Evolutionary conservation across 2,113 vertebrate genomes (phyloP).

Genomic region (Mungos mungo): DNA sequence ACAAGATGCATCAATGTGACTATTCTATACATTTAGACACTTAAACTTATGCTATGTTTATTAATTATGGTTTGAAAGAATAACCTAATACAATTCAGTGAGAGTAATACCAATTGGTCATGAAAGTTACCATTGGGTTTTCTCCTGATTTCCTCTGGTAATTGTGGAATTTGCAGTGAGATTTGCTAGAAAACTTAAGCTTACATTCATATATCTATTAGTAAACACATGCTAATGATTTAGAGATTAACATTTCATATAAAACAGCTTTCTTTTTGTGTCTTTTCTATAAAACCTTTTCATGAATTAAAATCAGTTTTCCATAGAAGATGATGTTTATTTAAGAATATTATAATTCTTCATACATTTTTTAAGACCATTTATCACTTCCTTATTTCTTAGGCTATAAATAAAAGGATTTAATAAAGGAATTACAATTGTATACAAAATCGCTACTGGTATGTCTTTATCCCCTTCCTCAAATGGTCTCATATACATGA

Average conservation of each 20-base stretch:
- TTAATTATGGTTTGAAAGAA: neutral
- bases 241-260: neutral
- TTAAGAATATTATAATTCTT: neutral
- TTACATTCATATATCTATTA: neutral
- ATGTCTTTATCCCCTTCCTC: slow-evolving; percentile 57
- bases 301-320: neutral
- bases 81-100: neutral
- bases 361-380: slow-evolving; percentile 38
- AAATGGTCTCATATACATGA: slow-evolving; percentile 65
- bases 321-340: neutral
- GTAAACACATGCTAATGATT: neutral
- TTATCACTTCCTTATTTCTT: slow-evolving; percentile 72
- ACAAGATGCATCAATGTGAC: neutral
- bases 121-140: neutral
- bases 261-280: neutral
- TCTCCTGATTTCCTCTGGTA: neutral
- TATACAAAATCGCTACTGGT: slow-evolving; percentile 68
- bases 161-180: neutral
- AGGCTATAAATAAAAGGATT: slow-evolving; percentile 77
- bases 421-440: slow-evolving; percentile 68
- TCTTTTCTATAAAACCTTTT: neutral
- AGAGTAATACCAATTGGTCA: neutral
- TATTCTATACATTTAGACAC: neutral
- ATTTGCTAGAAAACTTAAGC: neutral
- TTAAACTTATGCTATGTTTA: neutral